phyloP scores from a whole-genome alignment of 2,113 vertebrate genomes.

The Heterochromis multidens region DNA sequence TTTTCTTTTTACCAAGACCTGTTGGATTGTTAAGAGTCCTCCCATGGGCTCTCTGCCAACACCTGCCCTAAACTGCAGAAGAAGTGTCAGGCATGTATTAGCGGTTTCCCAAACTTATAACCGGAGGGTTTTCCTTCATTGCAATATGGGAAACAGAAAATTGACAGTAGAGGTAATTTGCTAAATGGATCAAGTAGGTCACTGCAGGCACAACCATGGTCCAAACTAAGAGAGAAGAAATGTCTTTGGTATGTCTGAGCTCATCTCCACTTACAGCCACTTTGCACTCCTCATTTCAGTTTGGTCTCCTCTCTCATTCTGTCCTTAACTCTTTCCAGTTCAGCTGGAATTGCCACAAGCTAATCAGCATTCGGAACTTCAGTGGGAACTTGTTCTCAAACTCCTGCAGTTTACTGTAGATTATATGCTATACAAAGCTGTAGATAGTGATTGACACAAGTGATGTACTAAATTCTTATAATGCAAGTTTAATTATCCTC shows the following conservation, averaged over 20 bases:
- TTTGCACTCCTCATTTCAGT: conserved; percentile 71
- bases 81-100: not conserved
- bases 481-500: not conserved
- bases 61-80: not conserved
- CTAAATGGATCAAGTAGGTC: conserved; percentile 53
- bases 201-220: conserved; percentile 29
- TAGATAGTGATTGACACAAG: not conserved
- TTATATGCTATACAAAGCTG: not conserved
- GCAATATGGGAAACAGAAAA: not conserved
- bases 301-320: conserved; percentile 47
- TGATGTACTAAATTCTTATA: not conserved
- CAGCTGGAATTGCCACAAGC: conserved; percentile 41
- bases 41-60: not conserved
- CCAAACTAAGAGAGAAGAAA: conserved; percentile 63
- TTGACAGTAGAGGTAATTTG: not conserved
- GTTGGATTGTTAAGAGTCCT: not conserved
- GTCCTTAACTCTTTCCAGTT: conserved; percentile 47
- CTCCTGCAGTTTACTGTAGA: not conserved
- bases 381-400: not conserved
- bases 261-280: conserved; percentile 78
- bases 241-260: conserved; percentile 71
- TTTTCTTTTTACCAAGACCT: not conserved
- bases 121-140: not conserved
- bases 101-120: not conserved
- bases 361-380: not conserved